These are phyloP conservation scores for Eubasilissa regina DNA, from an alignment of 1,140 invertebrate genomes.

Conservation along the genomic window DNA sequence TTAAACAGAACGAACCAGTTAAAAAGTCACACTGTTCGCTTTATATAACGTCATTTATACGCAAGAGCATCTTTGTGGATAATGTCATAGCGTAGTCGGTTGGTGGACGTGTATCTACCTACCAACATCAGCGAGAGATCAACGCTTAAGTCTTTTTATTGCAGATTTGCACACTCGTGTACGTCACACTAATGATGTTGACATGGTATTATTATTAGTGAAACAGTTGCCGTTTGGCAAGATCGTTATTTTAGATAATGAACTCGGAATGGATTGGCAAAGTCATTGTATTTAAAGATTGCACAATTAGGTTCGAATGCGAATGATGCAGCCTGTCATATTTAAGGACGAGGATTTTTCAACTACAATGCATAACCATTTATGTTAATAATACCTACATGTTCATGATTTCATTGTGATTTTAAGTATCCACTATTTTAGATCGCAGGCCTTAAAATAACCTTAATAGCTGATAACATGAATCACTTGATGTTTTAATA, in stretches of 20 bases:
- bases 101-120: background rate
- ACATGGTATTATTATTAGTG: conserved; percentile 15
- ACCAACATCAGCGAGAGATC: background rate
- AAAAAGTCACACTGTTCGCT: background rate
- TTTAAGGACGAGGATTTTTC: background rate
- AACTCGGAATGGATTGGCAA: conserved; percentile 4
- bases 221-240: background rate
- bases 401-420: no score
- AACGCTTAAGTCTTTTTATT: conserved; percentile 10
- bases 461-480: no score
- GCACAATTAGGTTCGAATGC: conserved; percentile 28
- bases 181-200: conserved; percentile 40
- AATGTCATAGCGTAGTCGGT: no score
- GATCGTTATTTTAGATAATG: conserved; percentile 7
- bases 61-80: no score
- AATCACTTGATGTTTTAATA: no score
- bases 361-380: background rate
- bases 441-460: no score
- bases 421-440: no score
- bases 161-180: conserved; percentile 10
- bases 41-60: no score
- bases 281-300: conserved; percentile 24
- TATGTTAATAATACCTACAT: no score
- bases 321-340: background rate
- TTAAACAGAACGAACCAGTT: background rate